Percentiles rank a stretch among this genome's conserved stretches.
Evolutionary conservation across 2,888 invertebrate species (phyloP).

Genomic region (Trichogramma dendrolimi): DNA sequence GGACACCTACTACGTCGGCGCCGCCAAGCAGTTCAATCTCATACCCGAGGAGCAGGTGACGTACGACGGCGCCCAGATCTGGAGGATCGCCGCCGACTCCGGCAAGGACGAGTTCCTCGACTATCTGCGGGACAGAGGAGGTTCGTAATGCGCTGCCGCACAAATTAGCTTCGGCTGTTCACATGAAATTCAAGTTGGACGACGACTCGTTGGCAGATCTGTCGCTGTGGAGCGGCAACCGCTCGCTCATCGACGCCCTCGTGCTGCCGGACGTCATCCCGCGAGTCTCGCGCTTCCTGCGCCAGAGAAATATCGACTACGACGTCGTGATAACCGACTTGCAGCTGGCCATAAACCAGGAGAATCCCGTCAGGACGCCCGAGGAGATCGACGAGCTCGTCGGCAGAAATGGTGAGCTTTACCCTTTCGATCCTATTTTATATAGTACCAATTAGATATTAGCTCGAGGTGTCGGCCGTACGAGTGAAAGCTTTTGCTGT

Average conservation of each 20-base stretch:
- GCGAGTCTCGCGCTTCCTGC: constrained; percentile 62
- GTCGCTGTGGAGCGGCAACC: constrained; percentile 65
- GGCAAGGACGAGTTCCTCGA: constrained; percentile 55
- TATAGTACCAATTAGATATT: background rate
- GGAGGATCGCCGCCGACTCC: constrained; percentile 62
- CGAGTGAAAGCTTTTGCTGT: too few species aligned
- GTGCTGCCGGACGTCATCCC: constrained; percentile 64
- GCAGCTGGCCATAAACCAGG: constrained; percentile 72
- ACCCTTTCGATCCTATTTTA: background rate
- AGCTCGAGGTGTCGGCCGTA: too few species aligned
- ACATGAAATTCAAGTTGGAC: background rate
- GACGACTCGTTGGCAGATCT: constrained; percentile 53
- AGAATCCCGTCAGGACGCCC: constrained; percentile 63
- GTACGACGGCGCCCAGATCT: constrained; percentile 74
- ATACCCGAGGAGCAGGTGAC: constrained; percentile 53
- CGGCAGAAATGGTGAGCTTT: constrained; percentile 57
- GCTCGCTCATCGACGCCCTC: constrained; percentile 65
- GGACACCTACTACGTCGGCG: constrained; percentile 22
- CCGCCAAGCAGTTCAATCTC: too few species aligned
- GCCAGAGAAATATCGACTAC: constrained; percentile 62
- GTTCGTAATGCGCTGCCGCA: constrained; percentile 44
- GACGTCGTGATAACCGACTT: constrained; percentile 74
- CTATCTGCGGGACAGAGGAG: constrained; percentile 58
- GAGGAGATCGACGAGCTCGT: constrained; percentile 64
- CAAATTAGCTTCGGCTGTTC: background rate